phyloP scores from a whole-genome alignment of 2,888 invertebrate species.

The Biston stratarius region DNA sequence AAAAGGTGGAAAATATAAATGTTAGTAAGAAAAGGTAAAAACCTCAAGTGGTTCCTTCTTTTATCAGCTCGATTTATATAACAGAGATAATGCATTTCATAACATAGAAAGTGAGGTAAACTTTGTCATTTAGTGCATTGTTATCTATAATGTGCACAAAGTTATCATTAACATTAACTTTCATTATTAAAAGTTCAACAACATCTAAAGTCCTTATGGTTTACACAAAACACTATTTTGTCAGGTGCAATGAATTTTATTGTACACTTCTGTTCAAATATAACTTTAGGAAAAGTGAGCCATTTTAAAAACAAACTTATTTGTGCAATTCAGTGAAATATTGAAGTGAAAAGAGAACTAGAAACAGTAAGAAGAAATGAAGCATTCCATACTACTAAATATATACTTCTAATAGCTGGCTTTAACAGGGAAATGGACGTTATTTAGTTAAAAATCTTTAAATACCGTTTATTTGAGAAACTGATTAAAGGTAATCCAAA shows the following conservation, averaged over 20 bases:
- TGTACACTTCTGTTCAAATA: slow-evolving; percentile 67
- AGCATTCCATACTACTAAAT: slow-evolving; percentile 85
- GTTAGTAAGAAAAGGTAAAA: slow-evolving; percentile 33
- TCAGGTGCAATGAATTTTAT: slow-evolving; percentile 71
- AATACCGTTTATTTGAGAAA: slow-evolving; percentile 60
- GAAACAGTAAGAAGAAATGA: slow-evolving; percentile 83
- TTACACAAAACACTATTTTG: slow-evolving; percentile 62
- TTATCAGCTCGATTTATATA: slow-evolving; percentile 53
- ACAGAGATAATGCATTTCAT: slow-evolving; percentile 48
- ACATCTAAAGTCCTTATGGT: slow-evolving; percentile 54
- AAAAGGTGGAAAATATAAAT: slow-evolving; percentile 65
- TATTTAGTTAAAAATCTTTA: slow-evolving; percentile 61
- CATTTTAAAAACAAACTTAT: slow-evolving; percentile 84
- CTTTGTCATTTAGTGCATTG: slow-evolving; percentile 64
- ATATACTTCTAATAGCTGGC: slow-evolving; percentile 82
- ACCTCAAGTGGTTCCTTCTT: slow-evolving; percentile 59
- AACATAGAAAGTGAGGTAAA: slow-evolving; percentile 50
- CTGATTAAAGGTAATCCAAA: slow-evolving; percentile 56
- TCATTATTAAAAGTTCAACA: slow-evolving; percentile 53
- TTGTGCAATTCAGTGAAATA: slow-evolving; percentile 84
- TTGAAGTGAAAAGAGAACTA: slow-evolving; percentile 82
- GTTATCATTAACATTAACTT: slow-evolving; percentile 58
- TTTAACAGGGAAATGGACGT: slow-evolving; percentile 87
- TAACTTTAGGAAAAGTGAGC: slow-evolving; percentile 84
- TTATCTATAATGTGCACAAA: slow-evolving; percentile 71